Conservation (phyloP, 2,113 vertebrate genomes). For the Ceyx cyanopectus region DNA sequence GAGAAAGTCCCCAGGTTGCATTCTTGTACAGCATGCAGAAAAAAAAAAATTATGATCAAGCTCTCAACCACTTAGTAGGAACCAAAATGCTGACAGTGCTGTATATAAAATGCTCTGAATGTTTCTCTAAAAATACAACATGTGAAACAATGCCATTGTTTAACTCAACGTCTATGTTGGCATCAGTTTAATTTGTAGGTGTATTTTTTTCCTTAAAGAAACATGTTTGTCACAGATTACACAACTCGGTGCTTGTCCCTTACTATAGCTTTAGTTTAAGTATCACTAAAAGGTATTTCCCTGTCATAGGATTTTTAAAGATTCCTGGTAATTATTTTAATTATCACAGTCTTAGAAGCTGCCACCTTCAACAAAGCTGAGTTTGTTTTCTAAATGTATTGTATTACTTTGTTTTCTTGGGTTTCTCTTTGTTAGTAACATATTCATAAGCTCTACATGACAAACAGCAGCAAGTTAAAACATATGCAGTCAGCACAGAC, state of each 20-base stretch:
- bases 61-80: not conserved
- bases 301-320: constrained; percentile 21
- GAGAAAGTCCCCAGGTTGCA: not conserved
- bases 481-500: not conserved
- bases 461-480: not conserved
- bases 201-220: constrained; percentile 3
- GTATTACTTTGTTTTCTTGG: constrained; percentile 20
- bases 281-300: not conserved
- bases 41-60: not conserved
- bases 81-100: not conserved
- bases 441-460: not conserved
- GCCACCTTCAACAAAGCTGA: not conserved
- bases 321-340: constrained; percentile 8
- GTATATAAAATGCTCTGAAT: not conserved
- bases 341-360: not conserved
- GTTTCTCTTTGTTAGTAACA: not conserved
- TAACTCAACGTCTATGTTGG: not conserved
- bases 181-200: not conserved
- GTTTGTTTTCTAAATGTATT: not conserved
- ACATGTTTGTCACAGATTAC: not conserved
- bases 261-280: not conserved
- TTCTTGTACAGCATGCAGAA: not conserved
- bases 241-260: not conserved
- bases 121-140: not conserved
- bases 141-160: constrained; percentile 3